Conservation (phyloP, 1,140 invertebrate genomes). For the Drosophila varians region DNA sequence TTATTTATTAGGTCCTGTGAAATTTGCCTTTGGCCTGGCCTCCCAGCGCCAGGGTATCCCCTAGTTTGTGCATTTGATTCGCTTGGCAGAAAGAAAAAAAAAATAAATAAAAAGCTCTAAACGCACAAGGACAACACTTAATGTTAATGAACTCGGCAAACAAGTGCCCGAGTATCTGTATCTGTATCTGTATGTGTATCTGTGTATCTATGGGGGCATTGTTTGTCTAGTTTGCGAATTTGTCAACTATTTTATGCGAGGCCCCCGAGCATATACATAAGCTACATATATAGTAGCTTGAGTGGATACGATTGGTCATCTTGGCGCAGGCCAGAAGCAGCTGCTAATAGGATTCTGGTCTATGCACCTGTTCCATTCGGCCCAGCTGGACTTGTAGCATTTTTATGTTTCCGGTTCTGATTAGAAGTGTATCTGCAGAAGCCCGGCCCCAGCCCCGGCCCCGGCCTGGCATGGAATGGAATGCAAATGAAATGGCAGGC, state of each 20-base stretch:
- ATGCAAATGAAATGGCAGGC: slow-evolving; percentile 50
- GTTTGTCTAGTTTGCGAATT: slow-evolving; percentile 74
- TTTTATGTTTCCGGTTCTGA: slow-evolving; percentile 81
- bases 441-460: too few relatives aligned
- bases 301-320: too few relatives aligned
- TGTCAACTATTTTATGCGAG: slow-evolving; percentile 78
- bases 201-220: slow-evolving; percentile 51
- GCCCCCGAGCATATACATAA: slow-evolving; percentile 48
- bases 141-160: slow-evolving; percentile 80
- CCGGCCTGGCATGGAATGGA: slow-evolving; percentile 45
- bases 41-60: slow-evolving; percentile 22
- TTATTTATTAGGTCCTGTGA: slow-evolving; percentile 60
- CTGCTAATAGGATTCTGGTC: slow-evolving; percentile 49
- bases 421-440: slow-evolving; percentile 46
- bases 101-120: slow-evolving; percentile 25
- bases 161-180: slow-evolving; percentile 52
- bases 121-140: slow-evolving; percentile 75
- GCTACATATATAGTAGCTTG: too few relatives aligned
- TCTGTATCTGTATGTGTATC: slow-evolving; percentile 31
- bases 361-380: slow-evolving; percentile 67
- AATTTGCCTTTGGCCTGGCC: slow-evolving; percentile 17
- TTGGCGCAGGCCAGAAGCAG: slow-evolving; percentile 19
- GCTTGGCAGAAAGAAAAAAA: slow-evolving; percentile 18
- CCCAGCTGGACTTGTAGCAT: slow-evolving; percentile 10
- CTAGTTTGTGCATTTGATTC: slow-evolving; percentile 21